phyloP scores from a whole-genome alignment of 2,888 invertebrate species.

The Eupithecia vulgata region DNA sequence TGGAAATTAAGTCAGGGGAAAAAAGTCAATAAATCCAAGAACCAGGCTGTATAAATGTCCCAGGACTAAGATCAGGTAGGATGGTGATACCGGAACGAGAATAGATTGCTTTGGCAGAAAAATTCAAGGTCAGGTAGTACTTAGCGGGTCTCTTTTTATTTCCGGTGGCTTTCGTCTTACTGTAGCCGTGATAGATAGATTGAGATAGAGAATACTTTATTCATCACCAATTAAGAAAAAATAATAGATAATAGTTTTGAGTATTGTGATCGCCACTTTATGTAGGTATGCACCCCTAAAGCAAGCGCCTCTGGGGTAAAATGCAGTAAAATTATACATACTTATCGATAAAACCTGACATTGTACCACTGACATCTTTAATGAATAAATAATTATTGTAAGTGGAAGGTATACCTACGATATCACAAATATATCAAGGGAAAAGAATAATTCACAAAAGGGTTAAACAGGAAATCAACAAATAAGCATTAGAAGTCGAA shows the following conservation, averaged over 20 bases:
- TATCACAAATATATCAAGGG: not conserved
- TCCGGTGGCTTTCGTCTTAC: not conserved
- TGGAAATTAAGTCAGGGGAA: constrained; percentile 78
- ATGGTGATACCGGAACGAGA: not conserved
- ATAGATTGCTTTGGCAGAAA: not conserved
- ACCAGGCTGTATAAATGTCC: constrained; percentile 70
- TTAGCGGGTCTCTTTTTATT: not conserved
- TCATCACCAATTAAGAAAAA: too few relatives aligned
- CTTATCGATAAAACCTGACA: not conserved
- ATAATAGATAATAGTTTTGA: too few relatives aligned
- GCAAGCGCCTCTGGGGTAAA: not conserved
- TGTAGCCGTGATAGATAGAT: too few relatives aligned
- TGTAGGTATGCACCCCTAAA: not conserved
- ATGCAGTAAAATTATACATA: not conserved
- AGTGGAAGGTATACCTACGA: not conserved
- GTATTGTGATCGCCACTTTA: not conserved
- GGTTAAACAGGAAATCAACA: constrained; percentile 5
- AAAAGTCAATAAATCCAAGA: constrained; percentile 81
- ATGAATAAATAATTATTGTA: not conserved
- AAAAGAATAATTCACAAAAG: not conserved
- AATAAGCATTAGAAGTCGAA: constrained; percentile 27
- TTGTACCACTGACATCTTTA: not conserved
- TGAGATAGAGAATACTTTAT: too few relatives aligned
- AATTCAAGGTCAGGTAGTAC: not conserved
- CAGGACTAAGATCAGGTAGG: constrained; percentile 51